phyloP scores from a whole-genome alignment of 2,797 vertebrate species.

The Alosa sapidissima region DNA sequence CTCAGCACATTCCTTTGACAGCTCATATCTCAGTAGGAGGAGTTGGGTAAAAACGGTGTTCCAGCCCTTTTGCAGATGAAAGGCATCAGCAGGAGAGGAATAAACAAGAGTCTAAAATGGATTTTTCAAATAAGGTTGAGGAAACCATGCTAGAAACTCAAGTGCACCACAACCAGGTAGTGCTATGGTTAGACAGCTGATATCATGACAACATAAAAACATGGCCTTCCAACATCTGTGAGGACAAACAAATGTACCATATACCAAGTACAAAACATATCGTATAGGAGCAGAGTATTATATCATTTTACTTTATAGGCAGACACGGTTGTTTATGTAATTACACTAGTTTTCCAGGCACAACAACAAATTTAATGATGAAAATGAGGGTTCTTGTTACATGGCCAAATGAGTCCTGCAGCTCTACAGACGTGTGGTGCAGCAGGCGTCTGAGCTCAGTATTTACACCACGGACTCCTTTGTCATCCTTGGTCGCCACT shows the following conservation, averaged over 20 bases:
- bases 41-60: constrained; percentile 36
- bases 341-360: not conserved
- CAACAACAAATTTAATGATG: constrained; percentile 15
- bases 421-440: not conserved
- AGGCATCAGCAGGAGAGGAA: constrained; percentile 30
- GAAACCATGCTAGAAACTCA: not conserved
- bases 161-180: constrained; percentile 5
- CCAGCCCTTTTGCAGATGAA: constrained; percentile 43
- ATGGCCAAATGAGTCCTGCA: constrained; percentile 20
- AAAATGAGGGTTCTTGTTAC: not conserved
- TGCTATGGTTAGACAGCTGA: not conserved
- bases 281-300: not conserved
- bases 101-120: constrained; percentile 19
- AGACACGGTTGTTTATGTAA: not conserved
- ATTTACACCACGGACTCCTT: constrained; percentile 50
- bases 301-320: not conserved
- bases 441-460: constrained; percentile 20
- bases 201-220: not conserved
- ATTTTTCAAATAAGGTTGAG: not conserved
- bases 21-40: constrained; percentile 45
- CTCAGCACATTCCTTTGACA: constrained; percentile 36
- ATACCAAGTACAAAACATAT: no score
- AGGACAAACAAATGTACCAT: no score
- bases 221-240: not conserved
- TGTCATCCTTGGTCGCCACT: constrained; percentile 62